Percentiles rank a stretch among this genome's conserved stretches.
These are phyloP conservation scores for Embidobia sp. DNA, from an alignment of 2,888 invertebrate genomes.

Conservation along the genomic window DNA sequence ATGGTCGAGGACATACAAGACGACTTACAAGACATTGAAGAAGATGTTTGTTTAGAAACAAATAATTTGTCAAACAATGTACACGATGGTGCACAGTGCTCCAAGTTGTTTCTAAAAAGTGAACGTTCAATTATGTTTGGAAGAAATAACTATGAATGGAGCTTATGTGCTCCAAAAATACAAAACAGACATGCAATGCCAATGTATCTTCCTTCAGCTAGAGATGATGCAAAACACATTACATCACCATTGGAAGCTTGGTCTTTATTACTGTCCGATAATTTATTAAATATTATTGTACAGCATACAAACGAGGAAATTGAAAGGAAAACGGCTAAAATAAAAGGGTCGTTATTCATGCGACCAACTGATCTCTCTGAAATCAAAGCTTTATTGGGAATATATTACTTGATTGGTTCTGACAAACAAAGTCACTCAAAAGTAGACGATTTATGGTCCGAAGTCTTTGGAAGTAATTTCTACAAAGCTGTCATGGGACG, in stretches of 20 bases:
- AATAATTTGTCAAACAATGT: no score
- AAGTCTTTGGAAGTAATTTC: slow-evolving; percentile 7
- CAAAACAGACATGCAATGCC: neutral
- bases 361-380: neutral
- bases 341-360: no score
- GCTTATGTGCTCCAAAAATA: neutral
- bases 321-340: neutral
- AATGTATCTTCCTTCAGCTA: neutral
- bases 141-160: slow-evolving; percentile 9
- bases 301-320: slow-evolving; percentile 50
- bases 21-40: neutral
- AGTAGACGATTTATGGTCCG: slow-evolving; percentile 44
- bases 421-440: slow-evolving; percentile 34
- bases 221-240: slow-evolving; percentile 19
- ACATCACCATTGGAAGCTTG: slow-evolving; percentile 34
- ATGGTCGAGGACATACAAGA: neutral
- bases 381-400: slow-evolving; percentile 41
- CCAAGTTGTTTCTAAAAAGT: no score
- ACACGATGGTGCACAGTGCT: no score
- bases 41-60: no score
- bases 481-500: slow-evolving; percentile 9
- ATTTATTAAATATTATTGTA: slow-evolving; percentile 53
- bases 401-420: slow-evolving; percentile 47
- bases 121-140: no score
- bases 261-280: slow-evolving; percentile 20